Conservation (phyloP, 2,888 invertebrate genomes). For the Ecliptopera silaceata region DNA sequence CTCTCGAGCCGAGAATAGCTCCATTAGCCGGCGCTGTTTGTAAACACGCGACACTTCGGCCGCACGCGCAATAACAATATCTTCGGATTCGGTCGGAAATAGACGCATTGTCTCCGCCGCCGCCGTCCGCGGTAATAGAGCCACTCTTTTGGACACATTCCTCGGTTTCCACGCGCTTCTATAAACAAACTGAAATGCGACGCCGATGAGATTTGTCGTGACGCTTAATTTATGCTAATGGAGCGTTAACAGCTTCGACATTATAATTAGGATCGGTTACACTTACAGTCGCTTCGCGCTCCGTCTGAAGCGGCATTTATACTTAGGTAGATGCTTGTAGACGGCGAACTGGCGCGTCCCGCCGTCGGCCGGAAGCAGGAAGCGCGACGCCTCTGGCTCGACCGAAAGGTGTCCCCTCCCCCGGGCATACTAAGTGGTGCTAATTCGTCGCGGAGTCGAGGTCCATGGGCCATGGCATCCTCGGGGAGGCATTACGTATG, state of each 20-base stretch:
- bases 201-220: constrained; percentile 62
- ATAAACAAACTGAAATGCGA: constrained; percentile 58
- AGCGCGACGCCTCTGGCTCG: constrained; percentile 13
- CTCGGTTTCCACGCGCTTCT: constrained; percentile 51
- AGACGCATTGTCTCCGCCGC: constrained; percentile 44
- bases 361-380: constrained; percentile 12
- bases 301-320: not conserved
- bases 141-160: constrained; percentile 51
- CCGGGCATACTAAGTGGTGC: constrained; percentile 11
- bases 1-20: constrained; percentile 54
- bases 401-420: constrained; percentile 8
- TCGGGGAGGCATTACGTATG: constrained; percentile 16
- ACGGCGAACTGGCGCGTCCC: not conserved
- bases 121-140: constrained; percentile 31
- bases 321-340: too few species aligned
- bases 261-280: constrained; percentile 56
- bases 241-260: constrained; percentile 64
- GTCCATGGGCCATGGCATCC: too few species aligned
- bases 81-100: constrained; percentile 31
- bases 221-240: constrained; percentile 73
- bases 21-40: constrained; percentile 70
- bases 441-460: not conserved
- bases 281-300: constrained; percentile 34
- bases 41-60: constrained; percentile 56
- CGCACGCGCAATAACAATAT: constrained; percentile 19